phyloP scores from a whole-genome alignment of 2,888 invertebrate species.

The Serrognathus titanus region DNA sequence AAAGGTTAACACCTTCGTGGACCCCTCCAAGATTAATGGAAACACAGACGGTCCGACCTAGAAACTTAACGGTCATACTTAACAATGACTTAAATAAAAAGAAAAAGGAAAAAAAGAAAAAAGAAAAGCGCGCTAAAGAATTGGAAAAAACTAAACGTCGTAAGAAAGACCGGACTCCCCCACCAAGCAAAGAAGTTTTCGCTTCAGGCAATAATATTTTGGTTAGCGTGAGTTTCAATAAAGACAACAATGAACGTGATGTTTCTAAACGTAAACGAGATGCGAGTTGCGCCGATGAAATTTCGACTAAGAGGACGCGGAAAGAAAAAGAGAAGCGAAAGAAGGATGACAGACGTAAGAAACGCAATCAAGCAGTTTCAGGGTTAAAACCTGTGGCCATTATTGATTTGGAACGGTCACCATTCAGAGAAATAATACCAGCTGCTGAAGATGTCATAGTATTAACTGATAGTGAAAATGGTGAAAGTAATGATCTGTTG shows the following conservation, averaged over 20 bases:
- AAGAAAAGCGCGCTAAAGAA: conserved; percentile 45
- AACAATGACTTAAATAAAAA: conserved; percentile 57
- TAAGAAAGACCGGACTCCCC: conserved; percentile 51
- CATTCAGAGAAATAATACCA: conserved; percentile 77
- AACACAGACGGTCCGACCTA: conserved; percentile 45
- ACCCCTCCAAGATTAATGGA: conserved; percentile 58
- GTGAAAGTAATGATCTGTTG: conserved; percentile 24
- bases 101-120: conserved; percentile 49
- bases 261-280: conserved; percentile 19
- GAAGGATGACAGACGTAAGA: conserved; percentile 38
- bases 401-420: conserved; percentile 81
- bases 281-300: conserved; percentile 33
- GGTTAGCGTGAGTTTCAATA: conserved; percentile 88
- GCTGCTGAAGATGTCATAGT: conserved; percentile 80
- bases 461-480: conserved; percentile 74
- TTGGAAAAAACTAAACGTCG: conserved; percentile 47
- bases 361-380: conserved; percentile 34
- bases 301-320: conserved; percentile 43
- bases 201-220: conserved; percentile 91
- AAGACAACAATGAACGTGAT: conserved; percentile 49
- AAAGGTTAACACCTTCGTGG: conserved; percentile 52
- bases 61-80: conserved; percentile 58
- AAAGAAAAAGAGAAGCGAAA: conserved; percentile 46
- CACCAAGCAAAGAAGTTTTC: conserved; percentile 84
- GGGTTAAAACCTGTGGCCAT: conserved; percentile 75